Evolutionary conservation across 2,113 vertebrate genomes (phyloP).

Genomic region (Synodontis membranacea): DNA sequence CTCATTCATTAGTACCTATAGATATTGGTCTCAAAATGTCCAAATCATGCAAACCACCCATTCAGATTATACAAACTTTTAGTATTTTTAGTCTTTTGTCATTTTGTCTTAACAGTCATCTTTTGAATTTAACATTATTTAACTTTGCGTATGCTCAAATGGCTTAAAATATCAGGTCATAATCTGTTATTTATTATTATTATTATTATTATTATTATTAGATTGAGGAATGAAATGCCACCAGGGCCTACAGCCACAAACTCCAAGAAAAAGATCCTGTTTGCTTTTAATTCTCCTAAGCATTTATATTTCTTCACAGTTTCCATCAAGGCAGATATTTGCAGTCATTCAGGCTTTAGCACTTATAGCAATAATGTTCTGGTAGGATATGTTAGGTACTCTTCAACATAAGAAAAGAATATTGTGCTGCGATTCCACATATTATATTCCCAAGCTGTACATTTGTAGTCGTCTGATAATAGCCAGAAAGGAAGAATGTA

Average conservation of each 20-base stretch:
- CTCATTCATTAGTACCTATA: not conserved
- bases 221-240: not conserved
- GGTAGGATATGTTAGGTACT: not conserved
- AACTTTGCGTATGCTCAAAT: not conserved
- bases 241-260: not conserved
- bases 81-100: not conserved
- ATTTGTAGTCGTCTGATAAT: not conserved
- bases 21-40: not conserved
- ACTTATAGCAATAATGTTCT: not conserved
- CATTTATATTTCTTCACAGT: not conserved
- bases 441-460: not conserved
- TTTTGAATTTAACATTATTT: not conserved
- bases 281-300: not conserved
- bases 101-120: too few relatives aligned
- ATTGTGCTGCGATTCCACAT: not conserved
- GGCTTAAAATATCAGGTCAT: not conserved
- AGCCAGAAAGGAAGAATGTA: not conserved
- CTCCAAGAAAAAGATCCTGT: not conserved
- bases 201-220: not conserved
- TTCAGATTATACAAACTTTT: not conserved
- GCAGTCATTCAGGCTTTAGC: not conserved
- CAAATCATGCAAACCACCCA: not conserved
- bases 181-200: not conserved
- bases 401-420: not conserved
- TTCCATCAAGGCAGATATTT: not conserved